Conservation (phyloP, 2,797 vertebrate species). For the Apogon talboti region DNA sequence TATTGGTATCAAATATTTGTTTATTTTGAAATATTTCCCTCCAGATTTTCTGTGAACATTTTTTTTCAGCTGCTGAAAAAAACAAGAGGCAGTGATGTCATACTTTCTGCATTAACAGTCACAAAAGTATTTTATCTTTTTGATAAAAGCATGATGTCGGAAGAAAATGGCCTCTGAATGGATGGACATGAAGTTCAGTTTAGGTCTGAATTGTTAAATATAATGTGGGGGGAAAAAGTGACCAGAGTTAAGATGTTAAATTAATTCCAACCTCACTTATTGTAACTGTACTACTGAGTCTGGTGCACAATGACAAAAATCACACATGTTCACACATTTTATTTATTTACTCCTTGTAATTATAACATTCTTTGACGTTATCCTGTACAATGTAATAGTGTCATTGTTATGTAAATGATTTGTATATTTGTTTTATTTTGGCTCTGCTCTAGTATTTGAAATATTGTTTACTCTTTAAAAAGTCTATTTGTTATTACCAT, state of each 20-base stretch:
- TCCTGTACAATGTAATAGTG: conserved; percentile 47
- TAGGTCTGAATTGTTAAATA: conserved; percentile 8
- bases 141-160: no score
- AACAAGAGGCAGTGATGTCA: no score
- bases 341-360: conserved; percentile 75
- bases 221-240: conserved; percentile 26
- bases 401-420: conserved; percentile 69
- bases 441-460: conserved; percentile 66
- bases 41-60: no score
- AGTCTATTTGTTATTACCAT: conserved; percentile 48
- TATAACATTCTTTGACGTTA: conserved; percentile 69
- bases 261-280: conserved; percentile 46
- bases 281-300: conserved; percentile 84
- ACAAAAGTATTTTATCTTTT: no score
- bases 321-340: conserved; percentile 63
- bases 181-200: no score
- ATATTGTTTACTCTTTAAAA: conserved; percentile 48
- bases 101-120: conserved; percentile 9
- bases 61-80: no score
- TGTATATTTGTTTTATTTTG: conserved; percentile 77
- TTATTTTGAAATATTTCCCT: no score
- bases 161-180: no score
- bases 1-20: no score
- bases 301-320: conserved; percentile 66
- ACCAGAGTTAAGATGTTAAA: conserved; percentile 4